These are phyloP conservation scores for Oncorhynchus keta DNA, from an alignment of 2,113 vertebrate species.

Conservation along the genomic window DNA sequence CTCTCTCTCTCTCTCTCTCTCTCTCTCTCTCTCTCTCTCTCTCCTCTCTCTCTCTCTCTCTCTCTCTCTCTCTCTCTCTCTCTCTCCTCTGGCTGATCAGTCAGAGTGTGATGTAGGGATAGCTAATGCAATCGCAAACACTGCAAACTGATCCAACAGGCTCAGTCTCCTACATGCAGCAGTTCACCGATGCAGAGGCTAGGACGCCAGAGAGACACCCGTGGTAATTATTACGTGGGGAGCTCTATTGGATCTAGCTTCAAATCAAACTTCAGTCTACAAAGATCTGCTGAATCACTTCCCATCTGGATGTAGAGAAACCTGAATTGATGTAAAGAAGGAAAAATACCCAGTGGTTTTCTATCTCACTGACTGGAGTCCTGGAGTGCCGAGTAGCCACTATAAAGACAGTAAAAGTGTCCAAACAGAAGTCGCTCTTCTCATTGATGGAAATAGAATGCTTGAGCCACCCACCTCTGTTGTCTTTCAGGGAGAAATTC, in stretches of 20 bases:
- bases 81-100: not conserved
- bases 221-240: no score
- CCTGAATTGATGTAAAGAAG: not conserved
- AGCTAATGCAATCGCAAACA: no score
- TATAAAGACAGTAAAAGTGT: not conserved
- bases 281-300: not conserved
- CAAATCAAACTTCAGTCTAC: not conserved
- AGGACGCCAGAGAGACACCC: no score
- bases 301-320: constrained; percentile 17
- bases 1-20: not conserved
- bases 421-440: not conserved
- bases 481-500: constrained; percentile 95
- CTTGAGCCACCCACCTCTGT: constrained; percentile 80
- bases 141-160: no score
- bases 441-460: not conserved
- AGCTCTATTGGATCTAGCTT: not conserved
- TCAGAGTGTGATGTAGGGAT: no score
- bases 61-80: not conserved
- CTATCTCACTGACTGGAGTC: not conserved
- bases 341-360: not conserved
- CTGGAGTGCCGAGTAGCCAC: not conserved
- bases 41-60: not conserved
- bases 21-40: not conserved
- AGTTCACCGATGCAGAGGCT: no score
- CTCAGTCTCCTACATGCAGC: not conserved